Conservation (phyloP, 2,888 invertebrate genomes). For the Drymonia ruficornis region DNA sequence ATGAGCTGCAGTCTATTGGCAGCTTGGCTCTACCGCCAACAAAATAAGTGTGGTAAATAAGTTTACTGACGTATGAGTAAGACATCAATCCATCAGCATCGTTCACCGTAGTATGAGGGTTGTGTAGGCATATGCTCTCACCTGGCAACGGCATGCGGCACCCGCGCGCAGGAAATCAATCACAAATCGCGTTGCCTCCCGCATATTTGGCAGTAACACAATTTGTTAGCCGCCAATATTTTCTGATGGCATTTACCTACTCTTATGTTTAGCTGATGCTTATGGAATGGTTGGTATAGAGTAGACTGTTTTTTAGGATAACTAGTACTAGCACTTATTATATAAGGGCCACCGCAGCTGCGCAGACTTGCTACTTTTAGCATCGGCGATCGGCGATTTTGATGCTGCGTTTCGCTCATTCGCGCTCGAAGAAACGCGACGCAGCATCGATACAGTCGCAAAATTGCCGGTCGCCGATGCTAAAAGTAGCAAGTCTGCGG, state of each 20-base stretch:
- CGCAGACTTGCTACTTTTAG: no score
- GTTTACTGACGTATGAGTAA: neutral
- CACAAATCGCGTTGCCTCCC: constrained; percentile 5
- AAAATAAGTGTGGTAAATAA: neutral
- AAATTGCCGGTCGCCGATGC: no score
- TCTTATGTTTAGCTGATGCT: neutral
- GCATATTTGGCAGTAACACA: constrained; percentile 3
- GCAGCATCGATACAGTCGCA: no score
- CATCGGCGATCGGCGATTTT: no score
- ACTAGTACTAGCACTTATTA: no score
- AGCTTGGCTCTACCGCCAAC: no score
- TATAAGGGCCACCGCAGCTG: no score
- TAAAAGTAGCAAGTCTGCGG: no score
- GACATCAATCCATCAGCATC: constrained; percentile 2
- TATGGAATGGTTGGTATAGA: neutral
- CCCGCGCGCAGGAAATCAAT: constrained; percentile 4
- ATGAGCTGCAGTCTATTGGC: no score
- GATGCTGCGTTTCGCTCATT: no score
- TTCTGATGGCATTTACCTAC: neutral
- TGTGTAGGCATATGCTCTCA: constrained; percentile 1
- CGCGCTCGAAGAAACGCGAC: no score
- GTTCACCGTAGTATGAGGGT: neutral
- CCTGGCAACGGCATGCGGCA: neutral
- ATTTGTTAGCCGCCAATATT: constrained; percentile 7
- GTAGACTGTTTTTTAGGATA: no score